These are phyloP conservation scores for Griposia aprilina DNA, from an alignment of 2,888 invertebrate species.

Conservation along the genomic window DNA sequence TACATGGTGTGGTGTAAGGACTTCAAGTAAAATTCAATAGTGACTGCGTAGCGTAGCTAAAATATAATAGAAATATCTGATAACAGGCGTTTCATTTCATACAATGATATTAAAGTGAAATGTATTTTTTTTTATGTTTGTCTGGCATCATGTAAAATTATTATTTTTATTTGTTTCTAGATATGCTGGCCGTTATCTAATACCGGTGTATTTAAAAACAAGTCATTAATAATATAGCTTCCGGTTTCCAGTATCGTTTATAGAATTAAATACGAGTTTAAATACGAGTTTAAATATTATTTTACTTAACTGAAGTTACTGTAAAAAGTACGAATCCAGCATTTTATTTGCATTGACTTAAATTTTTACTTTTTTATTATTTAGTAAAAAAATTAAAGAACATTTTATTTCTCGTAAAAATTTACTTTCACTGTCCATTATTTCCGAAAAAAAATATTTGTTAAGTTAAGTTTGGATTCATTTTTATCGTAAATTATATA, in stretches of 20 bases:
- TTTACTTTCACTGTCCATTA: constrained; percentile 24
- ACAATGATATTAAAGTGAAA: not conserved
- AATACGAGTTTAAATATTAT: not conserved
- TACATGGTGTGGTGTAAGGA: not conserved
- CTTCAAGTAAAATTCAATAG: not conserved
- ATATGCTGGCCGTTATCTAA: not conserved
- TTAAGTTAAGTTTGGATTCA: too few relatives aligned
- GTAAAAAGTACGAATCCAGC: constrained; percentile 12
- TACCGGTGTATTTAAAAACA: not conserved
- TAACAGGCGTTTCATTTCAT: not conserved
- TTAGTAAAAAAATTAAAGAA: not conserved
- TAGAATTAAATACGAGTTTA: not conserved
- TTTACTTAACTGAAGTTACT: not conserved
- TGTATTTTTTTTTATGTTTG: not conserved
- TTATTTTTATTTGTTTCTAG: not conserved
- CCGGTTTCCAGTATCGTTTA: too few relatives aligned
- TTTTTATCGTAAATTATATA: constrained; percentile 26
- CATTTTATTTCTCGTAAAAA: constrained; percentile 49
- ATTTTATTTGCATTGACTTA: constrained; percentile 48
- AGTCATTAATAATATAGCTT: not conserved
- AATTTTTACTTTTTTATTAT: constrained; percentile 36
- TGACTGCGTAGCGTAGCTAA: too few relatives aligned
- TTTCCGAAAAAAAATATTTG: too few relatives aligned
- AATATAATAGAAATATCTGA: not conserved
- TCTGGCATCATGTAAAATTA: not conserved